phyloP scores from a whole-genome alignment of 2,888 invertebrate genomes.

The Notodonta ziczac region DNA sequence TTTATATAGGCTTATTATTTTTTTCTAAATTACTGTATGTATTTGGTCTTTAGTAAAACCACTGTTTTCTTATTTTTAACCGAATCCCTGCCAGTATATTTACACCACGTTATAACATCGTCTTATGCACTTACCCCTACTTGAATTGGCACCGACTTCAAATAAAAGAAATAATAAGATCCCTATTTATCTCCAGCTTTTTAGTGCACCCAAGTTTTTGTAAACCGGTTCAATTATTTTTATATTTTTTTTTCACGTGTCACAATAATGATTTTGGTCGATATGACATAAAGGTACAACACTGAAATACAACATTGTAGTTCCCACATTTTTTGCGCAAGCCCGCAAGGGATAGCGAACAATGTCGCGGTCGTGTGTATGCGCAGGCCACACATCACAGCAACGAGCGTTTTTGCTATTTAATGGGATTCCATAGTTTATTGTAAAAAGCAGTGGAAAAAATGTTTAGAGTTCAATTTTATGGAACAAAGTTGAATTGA shows the following conservation, averaged over 20 bases:
- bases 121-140: no score
- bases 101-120: no score
- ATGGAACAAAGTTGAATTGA: slow-evolving; percentile 28
- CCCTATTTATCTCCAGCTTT: no score
- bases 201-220: no score
- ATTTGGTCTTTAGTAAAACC: no score
- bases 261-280: neutral
- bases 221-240: no score
- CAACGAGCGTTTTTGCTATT: slow-evolving; percentile 69
- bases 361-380: slow-evolving; percentile 65
- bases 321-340: slow-evolving; percentile 76
- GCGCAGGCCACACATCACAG: slow-evolving; percentile 74
- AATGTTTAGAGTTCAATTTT: slow-evolving; percentile 37
- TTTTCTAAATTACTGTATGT: no score
- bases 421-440: slow-evolving; percentile 74
- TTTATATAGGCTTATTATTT: no score
- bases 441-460: slow-evolving; percentile 52
- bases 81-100: no score
- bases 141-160: no score
- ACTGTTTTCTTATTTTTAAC: no score
- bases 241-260: neutral
- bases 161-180: no score
- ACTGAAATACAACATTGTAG: slow-evolving; percentile 51
- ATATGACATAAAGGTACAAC: slow-evolving; percentile 31
- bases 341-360: slow-evolving; percentile 69